Percentiles rank a stretch among this genome's conserved stretches.
Evolutionary conservation across 2,888 invertebrate genomes (phyloP).

Genomic region (Nebria salina): DNA sequence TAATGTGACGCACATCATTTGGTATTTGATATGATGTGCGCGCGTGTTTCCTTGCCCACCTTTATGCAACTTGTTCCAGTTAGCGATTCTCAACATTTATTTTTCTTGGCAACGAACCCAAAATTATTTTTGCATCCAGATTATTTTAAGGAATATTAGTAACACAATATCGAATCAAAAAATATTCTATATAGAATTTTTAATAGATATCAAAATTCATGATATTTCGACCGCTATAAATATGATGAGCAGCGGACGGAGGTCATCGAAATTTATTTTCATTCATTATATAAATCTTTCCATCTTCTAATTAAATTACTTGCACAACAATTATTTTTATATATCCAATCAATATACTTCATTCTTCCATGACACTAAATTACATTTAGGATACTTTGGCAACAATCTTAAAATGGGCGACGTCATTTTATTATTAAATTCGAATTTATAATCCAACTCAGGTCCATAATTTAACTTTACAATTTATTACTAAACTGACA

Average conservation of each 20-base stretch:
- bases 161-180: constrained; percentile 39
- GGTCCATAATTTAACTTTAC: too few relatives aligned
- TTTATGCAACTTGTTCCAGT: constrained; percentile 45
- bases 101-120: constrained; percentile 44
- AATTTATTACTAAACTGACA: too few relatives aligned
- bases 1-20: constrained; percentile 37
- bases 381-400: too few relatives aligned
- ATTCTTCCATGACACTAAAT: too few relatives aligned
- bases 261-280: constrained; percentile 10
- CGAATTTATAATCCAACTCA: too few relatives aligned
- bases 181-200: not conserved
- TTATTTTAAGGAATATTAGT: constrained; percentile 44
- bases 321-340: too few relatives aligned
- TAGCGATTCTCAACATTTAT: constrained; percentile 43
- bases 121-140: constrained; percentile 44
- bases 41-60: constrained; percentile 26
- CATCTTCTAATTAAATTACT: not conserved
- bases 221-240: constrained; percentile 41
- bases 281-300: not conserved
- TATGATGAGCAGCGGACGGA: constrained; percentile 44
- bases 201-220: not conserved
- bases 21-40: constrained; percentile 40
- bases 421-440: too few relatives aligned
- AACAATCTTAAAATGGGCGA: too few relatives aligned
- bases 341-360: too few relatives aligned